phyloP scores from a whole-genome alignment of 92 coral and sea anemone species.

The Heteractis magnifica region DNA sequence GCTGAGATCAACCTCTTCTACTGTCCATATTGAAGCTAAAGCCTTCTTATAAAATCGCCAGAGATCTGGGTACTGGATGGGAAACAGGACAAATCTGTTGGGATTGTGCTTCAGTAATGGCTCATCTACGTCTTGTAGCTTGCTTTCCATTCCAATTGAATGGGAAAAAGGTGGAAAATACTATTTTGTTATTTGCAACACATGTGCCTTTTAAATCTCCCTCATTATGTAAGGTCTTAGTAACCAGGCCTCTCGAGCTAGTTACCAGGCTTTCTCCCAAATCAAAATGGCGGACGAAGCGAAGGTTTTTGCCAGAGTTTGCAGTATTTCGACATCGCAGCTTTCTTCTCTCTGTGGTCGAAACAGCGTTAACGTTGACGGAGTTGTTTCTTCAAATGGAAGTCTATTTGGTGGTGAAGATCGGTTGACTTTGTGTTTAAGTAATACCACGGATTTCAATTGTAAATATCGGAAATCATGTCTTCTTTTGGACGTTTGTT shows the following conservation, averaged over 20 bases:
- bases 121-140: constrained; percentile 37
- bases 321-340: constrained; percentile 19
- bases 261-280: neutral
- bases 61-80: constrained; percentile 65
- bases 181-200: neutral
- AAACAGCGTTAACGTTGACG: constrained; percentile 3
- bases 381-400: constrained; percentile 11
- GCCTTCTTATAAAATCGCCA: constrained; percentile 80
- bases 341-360: constrained; percentile 20
- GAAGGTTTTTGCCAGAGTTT: constrained; percentile 17
- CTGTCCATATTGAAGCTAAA: constrained; percentile 78
- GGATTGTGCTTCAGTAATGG: constrained; percentile 68
- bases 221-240: constrained; percentile 4
- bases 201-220: constrained; percentile 13
- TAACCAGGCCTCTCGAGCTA: constrained; percentile 21
- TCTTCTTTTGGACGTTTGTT: constrained; percentile 6
- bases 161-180: neutral
- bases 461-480: no score
- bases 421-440: neutral
- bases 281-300: constrained; percentile 21
- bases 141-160: constrained; percentile 11
- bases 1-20: constrained; percentile 71
- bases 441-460: neutral
- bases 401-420: constrained; percentile 8
- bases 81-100: constrained; percentile 67